Evolutionary conservation across 1,140 invertebrate species (phyloP).

Genomic region (Rhagoletis zephyria): DNA sequence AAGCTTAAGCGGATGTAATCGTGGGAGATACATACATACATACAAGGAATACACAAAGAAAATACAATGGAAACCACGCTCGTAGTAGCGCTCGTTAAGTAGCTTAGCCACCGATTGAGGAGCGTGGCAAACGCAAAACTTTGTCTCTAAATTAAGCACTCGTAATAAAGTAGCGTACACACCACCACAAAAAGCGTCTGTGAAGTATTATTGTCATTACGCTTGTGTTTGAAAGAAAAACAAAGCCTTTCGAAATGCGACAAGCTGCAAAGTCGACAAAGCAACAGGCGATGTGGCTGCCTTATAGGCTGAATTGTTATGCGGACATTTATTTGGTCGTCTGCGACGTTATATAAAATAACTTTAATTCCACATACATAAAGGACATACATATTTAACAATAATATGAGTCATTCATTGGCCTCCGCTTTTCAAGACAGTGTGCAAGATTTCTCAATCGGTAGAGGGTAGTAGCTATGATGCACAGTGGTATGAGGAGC

Average conservation of each 20-base stretch:
- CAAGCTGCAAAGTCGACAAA: background rate
- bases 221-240: background rate
- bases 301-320: background rate
- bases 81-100: background rate
- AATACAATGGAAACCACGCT: background rate
- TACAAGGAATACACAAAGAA: too few species aligned
- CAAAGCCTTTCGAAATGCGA: constrained; percentile 21
- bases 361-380: too few species aligned
- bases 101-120: constrained; percentile 12
- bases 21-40: too few species aligned
- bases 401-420: too few species aligned
- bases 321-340: background rate
- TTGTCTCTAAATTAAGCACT: constrained; percentile 14
- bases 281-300: background rate
- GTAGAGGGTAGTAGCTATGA: too few species aligned
- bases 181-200: background rate
- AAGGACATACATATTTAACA: too few species aligned
- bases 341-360: too few species aligned
- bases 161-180: constrained; percentile 31
- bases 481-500: too few species aligned
- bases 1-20: background rate
- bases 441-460: too few species aligned
- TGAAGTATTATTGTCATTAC: constrained; percentile 39
- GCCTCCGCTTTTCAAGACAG: too few species aligned
- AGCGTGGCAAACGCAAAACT: constrained; percentile 8